Evolutionary conservation across 2,888 invertebrate species (phyloP), one percentile per base, ranked within the genome.

Genomic region (Troides helena): DNA sequence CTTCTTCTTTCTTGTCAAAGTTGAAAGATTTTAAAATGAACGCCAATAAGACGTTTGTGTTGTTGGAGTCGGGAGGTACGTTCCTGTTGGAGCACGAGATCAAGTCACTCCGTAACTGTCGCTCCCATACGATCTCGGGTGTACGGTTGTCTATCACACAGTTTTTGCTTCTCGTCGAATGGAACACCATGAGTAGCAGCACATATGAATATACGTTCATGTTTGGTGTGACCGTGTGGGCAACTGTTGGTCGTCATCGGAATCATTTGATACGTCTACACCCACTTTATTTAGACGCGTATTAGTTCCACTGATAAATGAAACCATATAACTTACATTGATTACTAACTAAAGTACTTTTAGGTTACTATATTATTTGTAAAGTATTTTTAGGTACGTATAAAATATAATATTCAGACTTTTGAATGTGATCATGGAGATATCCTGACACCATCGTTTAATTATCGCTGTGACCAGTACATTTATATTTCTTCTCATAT

Each of bases 11-110:
- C 14, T 73, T 74, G 39, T 77, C 72, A 14, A 82, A 83, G 4
- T 59, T 62, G 60, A 88, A 86, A 0, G 72, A 71, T 70, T 77
- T 81, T 18, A 88, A 53, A 0, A 25, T 8, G 60, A 85, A 81
- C 0, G 10, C 59, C 1, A 83, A 3, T 0, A 18, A 12, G 1
- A 84, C 75, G 2, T 61, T 36, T 4, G 77, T 66, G 7, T 61
- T 56, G n/a, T 72, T 73, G 0, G 18, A 39, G 56, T 65, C 46
- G 43, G 71, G 70, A 3, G 71, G 62, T 50, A 30, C 17, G 18
- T 14, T 4, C 17, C 17, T 6, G 1, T 58, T 62, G 50, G 12
- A 14, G 10, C 62, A 57, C 14, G 39, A 46, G 14, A 23, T 21
- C 18, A 71, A 57, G 58, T 71, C 62, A n/a, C 39, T 23, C 10